Evolutionary conservation across 2,888 invertebrate genomes (phyloP), one percentile per base, ranked within the genome.

Genomic region (Hirtodrosophila cameraria): DNA sequence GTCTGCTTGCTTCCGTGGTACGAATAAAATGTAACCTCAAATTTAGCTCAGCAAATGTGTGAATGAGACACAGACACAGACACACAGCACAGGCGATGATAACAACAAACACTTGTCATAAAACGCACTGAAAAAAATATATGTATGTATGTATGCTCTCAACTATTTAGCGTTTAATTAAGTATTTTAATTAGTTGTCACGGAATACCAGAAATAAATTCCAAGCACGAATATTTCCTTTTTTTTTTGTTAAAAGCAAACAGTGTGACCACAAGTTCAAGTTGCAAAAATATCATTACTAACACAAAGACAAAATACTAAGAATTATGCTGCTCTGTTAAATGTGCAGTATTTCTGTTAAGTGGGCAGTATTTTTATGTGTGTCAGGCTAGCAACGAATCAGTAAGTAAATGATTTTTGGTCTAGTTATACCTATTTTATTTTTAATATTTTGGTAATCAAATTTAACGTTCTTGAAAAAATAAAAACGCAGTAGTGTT

Each of bases 1-100:
- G 50, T 43, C 57, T 83, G 41, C 60, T 60, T 86, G 73, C 76
- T 60, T 48, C 73, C 66, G 81, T 82, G 75, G 82, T 54, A 82
- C 70, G 41, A 66, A 46, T 66, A 43, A n/a, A n/a, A 58, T 64
- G 54, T 86, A 86, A 81, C 87, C 79, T 80, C 79, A 80, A 86
- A 86, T 53, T 64, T 76, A 63, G 54, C 60, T 28, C 36, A 75
- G 39, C 13, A 54, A 39, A 33, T 57, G 20, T 38, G 23, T n/a
- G 28, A 43, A 23, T 54, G 38, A 25, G 49, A 23, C 48, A 42
- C 46, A 31, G 31, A 64, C 35, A 46, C 16, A 30, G 35, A n/a
- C 11, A 39, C 30, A 35, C 15, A n/a, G 33, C 15, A 55, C 43
- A 42, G 41, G 35, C 59, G 35, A 16, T 54, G 16, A 28, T n/a